Conservation (phyloP, 2,797 vertebrate genomes). For the Microchirus variegatus region DNA sequence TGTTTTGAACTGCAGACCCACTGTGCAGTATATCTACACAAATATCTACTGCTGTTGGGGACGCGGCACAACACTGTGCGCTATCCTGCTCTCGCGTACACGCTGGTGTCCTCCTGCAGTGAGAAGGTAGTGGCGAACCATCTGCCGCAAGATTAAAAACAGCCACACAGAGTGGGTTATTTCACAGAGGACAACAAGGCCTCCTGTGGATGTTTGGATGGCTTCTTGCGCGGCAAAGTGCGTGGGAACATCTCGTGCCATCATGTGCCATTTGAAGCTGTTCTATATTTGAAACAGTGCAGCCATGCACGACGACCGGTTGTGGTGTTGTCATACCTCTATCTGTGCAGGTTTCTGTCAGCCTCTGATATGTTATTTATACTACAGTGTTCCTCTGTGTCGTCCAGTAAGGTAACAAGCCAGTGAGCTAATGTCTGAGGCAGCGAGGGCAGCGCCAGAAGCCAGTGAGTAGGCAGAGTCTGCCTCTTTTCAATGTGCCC, state of each 20-base stretch:
- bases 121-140: slow-evolving; percentile 64
- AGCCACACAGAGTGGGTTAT: slow-evolving; percentile 40
- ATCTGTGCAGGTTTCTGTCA: slow-evolving; percentile 28
- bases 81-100: slow-evolving; percentile 20
- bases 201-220: slow-evolving; percentile 55
- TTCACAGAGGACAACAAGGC: slow-evolving; percentile 37
- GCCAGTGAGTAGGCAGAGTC: slow-evolving; percentile 32
- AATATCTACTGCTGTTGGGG: slow-evolving; percentile 31
- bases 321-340: slow-evolving; percentile 16
- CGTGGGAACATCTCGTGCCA: too few relatives aligned
- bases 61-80: slow-evolving; percentile 3
- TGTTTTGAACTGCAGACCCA: slow-evolving; percentile 28
- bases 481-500: slow-evolving; percentile 74
- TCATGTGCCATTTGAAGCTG: slow-evolving; percentile 33
- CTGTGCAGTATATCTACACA: slow-evolving; percentile 19
- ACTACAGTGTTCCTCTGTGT: slow-evolving; percentile 51
- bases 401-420: slow-evolving; percentile 23
- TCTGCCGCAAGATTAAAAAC: slow-evolving; percentile 55
- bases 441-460: slow-evolving; percentile 27
- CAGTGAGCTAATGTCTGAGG: slow-evolving; percentile 68
- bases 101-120: slow-evolving; percentile 40
- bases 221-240: slow-evolving; percentile 39
- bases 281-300: slow-evolving; percentile 51
- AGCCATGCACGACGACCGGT: slow-evolving; percentile 19
- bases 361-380: slow-evolving; percentile 1